Evolutionary conservation across 2,797 vertebrate genomes (phyloP).

Genomic region (Chiloscyllium punctatum): DNA sequence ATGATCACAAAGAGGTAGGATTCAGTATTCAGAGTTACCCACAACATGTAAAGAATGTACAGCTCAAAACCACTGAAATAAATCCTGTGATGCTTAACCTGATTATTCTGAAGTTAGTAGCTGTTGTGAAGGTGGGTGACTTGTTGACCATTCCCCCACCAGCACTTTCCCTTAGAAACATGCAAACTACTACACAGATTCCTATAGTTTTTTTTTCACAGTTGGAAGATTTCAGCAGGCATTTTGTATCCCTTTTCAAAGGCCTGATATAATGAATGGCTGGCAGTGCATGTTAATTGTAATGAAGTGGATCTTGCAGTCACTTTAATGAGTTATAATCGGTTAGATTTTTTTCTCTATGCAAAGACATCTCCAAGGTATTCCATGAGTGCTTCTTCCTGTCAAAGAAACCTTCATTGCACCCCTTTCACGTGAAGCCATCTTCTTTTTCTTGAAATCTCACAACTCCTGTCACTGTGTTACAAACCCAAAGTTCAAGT

Average conservation of each 20-base stretch:
- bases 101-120: not conserved
- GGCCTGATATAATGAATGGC: not conserved
- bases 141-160: not conserved
- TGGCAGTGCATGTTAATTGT: not conserved
- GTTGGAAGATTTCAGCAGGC: not conserved
- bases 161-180: not conserved
- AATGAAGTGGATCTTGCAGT: not conserved
- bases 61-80: not conserved
- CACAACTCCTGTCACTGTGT: not conserved
- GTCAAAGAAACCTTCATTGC: not conserved
- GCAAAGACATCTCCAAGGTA: not conserved
- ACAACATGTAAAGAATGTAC: not conserved
- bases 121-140: not conserved
- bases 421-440: not conserved
- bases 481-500: not conserved
- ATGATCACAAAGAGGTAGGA: not conserved
- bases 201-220: not conserved
- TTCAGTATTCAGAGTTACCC: not conserved
- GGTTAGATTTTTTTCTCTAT: not conserved
- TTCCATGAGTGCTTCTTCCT: not conserved
- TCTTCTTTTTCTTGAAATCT: not conserved
- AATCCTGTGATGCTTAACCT: not conserved
- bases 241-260: conserved; percentile 7
- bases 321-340: not conserved
- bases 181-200: not conserved